Evolutionary conservation across 2,113 vertebrate species (phyloP), one percentile per base, ranked within the genome.

Genomic region (Limnothrissa miodon): DNA sequence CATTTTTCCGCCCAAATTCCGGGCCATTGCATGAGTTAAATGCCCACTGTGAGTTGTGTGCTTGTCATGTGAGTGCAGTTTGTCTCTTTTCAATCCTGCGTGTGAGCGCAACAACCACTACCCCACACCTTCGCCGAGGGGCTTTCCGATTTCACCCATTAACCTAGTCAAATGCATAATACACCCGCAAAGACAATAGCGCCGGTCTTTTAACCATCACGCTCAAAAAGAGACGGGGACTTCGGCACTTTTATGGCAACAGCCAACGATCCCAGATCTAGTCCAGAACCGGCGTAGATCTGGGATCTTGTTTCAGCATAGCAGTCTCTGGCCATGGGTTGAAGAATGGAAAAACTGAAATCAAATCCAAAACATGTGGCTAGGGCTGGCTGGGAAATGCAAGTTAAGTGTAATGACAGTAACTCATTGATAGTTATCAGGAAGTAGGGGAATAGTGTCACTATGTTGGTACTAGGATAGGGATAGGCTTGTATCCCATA

Each of bases 281-380:
- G 59, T 1, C 59, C 59, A 62, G 0, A 29, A n/a, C 33, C 66
- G 11, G 66, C 29, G 33, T 4, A 29, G 15, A 15, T 33, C 66
- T 74, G 66, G 66, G 33, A 2, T 74, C 66, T 36, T 11, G 66
- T 74, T 74, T 33, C 66, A 74, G 5, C 33, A 36, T 74, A 13
- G 66, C 29, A 2, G 66, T 17, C 17, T 74, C 59, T 23, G n/a
- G 59, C 11, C 62, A 15, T 8, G 33, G 62, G 62, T 25, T 15
- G 62, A 70, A 29, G 25, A 25, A 33, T 70, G 66, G 66, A 74
- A 74, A 48, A 74, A 74, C 66, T 74, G 66, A 74, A 74, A 74
- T 74, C 4, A 4, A 33, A 36, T 74, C 25, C 13, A 74, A 74
- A 74, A 74, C 33, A 33, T 74, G 29, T 33, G 66, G 25, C 5